Conservation (phyloP, 1,140 invertebrate genomes). For the Oncopeltus fasciatus region DNA sequence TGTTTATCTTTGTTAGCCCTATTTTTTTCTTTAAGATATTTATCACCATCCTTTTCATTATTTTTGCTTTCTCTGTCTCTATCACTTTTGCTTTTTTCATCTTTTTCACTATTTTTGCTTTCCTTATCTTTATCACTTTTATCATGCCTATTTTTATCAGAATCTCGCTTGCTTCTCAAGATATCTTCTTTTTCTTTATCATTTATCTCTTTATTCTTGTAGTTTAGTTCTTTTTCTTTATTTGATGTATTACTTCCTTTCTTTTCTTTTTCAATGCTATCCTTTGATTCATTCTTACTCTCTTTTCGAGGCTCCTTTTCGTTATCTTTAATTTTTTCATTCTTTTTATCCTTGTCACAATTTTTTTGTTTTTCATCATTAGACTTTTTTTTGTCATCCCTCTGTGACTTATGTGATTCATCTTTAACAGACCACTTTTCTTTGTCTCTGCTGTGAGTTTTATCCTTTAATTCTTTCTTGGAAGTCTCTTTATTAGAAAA, state of each 20-base stretch:
- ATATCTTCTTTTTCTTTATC: conserved; percentile 25
- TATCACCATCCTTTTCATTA: neutral
- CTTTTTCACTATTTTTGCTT: neutral
- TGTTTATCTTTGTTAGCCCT: conserved; percentile 1
- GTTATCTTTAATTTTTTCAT: conserved; percentile 1
- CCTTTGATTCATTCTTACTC: conserved; percentile 19
- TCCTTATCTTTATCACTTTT: conserved; percentile 4
- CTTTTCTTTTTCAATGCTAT: conserved; percentile 16
- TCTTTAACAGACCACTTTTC: neutral
- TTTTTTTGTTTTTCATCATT: conserved; percentile 25
- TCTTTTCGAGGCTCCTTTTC: neutral
- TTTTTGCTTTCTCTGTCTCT: conserved; percentile 5
- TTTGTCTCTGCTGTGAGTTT: too few species aligned
- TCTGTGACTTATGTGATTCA: conserved; percentile 12
- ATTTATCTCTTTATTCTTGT: conserved; percentile 28
- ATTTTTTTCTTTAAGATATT: neutral
- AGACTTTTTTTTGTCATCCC: conserved; percentile 32
- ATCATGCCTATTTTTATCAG: conserved; percentile 24
- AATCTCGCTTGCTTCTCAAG: conserved; percentile 25
- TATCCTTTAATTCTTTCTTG: too few species aligned
- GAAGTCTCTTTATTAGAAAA: too few species aligned
- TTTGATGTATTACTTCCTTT: conserved; percentile 17
- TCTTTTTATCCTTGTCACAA: conserved; percentile 11
- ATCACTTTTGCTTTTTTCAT: neutral
- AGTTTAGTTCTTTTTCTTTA: conserved; percentile 25